Evolutionary conservation across 2,797 vertebrate genomes (phyloP).

Genomic region (Acanthis flammea): DNA sequence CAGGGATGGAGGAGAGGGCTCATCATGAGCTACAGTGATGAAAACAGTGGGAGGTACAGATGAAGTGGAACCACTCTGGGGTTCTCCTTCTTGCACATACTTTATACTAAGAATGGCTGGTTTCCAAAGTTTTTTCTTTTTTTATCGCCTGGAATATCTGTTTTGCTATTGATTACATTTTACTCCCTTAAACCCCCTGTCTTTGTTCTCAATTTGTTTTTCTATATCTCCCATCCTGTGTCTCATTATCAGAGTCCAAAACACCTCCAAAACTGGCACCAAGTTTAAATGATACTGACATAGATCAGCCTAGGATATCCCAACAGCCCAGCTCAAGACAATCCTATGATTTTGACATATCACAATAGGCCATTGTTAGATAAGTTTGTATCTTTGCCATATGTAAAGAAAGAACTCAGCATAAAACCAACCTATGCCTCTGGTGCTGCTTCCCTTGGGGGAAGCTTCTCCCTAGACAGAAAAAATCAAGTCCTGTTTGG

Average conservation of each 20-base stretch:
- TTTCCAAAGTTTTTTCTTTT: not conserved
- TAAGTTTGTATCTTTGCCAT: not conserved
- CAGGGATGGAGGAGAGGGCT: not conserved
- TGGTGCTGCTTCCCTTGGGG: not conserved
- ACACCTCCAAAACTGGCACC: not conserved
- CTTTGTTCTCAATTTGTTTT: slow-evolving; percentile 3
- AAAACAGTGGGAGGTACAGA: slow-evolving; percentile 49
- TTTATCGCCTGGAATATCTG: not conserved
- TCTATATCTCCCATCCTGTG: not conserved
- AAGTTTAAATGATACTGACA: not conserved
- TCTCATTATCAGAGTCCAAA: not conserved
- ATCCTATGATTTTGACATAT: not conserved
- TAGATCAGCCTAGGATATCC: not conserved
- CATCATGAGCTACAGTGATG: slow-evolving; percentile 5
- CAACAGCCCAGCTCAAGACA: not conserved
- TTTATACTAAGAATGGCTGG: not conserved
- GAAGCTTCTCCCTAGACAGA: not conserved
- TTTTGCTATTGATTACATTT: not conserved
- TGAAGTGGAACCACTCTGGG: slow-evolving; percentile 33
- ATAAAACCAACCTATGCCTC: not conserved
- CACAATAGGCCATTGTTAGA: not conserved
- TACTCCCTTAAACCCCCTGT: not conserved
- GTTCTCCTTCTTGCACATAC: not conserved
- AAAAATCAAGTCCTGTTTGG: not conserved
- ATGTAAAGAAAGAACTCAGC: not conserved